Percentiles rank a stretch among this genome's conserved stretches.
Conservation (phyloP, 2,888 invertebrate genomes). For the Andrena hattorfiana region DNA sequence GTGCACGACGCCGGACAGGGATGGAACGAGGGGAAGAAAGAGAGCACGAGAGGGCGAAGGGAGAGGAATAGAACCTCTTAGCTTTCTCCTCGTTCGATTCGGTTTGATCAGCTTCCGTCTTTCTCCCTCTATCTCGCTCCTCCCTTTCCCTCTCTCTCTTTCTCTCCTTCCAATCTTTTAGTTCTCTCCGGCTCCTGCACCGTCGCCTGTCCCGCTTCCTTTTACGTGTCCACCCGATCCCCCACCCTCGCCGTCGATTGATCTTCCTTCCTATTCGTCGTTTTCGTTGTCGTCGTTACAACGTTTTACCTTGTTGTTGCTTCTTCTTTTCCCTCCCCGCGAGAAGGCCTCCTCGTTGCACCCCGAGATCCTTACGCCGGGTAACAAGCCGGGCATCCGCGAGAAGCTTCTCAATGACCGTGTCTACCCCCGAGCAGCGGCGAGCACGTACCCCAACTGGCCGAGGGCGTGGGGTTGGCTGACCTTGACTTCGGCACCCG, state of each 20-base stretch:
- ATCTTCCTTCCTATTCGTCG: slow-evolving; percentile 52
- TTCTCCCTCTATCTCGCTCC: slow-evolving; percentile 31
- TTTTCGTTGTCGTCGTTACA: slow-evolving; percentile 67
- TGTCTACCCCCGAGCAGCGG: slow-evolving; percentile 44
- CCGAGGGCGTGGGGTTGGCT: slow-evolving; percentile 23
- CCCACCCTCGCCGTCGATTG: slow-evolving; percentile 31
- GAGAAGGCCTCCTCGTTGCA: slow-evolving; percentile 28
- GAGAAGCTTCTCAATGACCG: slow-evolving; percentile 64
- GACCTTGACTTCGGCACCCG: slow-evolving; percentile 59
- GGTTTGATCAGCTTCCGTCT: slow-evolving; percentile 57
- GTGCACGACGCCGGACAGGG: slow-evolving; percentile 68
- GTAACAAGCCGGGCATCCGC: slow-evolving; percentile 23
- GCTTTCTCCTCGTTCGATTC: slow-evolving; percentile 70
- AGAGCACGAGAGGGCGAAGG: slow-evolving; percentile 24
- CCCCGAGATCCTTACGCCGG: slow-evolving; percentile 26
- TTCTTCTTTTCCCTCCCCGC: slow-evolving; percentile 36
- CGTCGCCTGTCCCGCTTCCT: slow-evolving; percentile 37
- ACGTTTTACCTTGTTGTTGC: slow-evolving; percentile 66
- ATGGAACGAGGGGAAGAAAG: slow-evolving; percentile 44
- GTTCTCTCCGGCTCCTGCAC: slow-evolving; percentile 60
- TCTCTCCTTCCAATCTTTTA: slow-evolving; percentile 47
- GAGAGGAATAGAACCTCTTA: slow-evolving; percentile 52
- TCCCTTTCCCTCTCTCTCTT: slow-evolving; percentile 12
- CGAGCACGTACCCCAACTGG: slow-evolving; percentile 24
- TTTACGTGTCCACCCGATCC: slow-evolving; percentile 28